A percentile compares a stretch with the other conserved stretches of the same genome.
Conservation (phyloP, 2,888 invertebrate genomes). For the Ornithoptera alexandrae region DNA sequence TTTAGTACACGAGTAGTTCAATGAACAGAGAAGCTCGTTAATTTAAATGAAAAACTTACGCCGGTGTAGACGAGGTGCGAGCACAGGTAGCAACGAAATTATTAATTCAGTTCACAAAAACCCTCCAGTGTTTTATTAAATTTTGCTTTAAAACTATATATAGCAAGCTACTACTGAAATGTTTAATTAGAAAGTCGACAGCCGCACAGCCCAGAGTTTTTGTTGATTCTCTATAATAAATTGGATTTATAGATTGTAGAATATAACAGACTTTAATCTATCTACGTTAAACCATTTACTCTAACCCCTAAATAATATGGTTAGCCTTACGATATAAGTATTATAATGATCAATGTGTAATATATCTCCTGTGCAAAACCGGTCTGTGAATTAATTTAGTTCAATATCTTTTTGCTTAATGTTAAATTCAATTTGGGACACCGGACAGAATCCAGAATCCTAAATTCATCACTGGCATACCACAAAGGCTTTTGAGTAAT, state of each 20-base stretch:
- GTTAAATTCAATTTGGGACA: background rate
- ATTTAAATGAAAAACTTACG: conserved; percentile 18
- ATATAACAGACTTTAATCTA: background rate
- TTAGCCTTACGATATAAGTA: background rate
- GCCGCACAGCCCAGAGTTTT: background rate
- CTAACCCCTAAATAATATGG: background rate
- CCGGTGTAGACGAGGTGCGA: conserved; percentile 4
- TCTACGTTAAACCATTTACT: background rate
- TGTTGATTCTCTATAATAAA: background rate
- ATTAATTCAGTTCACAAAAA: conserved; percentile 11
- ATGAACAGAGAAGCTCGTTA: conserved; percentile 14
- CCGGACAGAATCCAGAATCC: background rate
- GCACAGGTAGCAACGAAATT: conserved; percentile 8
- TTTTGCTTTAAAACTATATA: conserved; percentile 2
- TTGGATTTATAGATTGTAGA: too few species aligned
- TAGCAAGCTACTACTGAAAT: background rate
- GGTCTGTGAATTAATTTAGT: background rate
- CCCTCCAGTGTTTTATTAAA: conserved; percentile 1
- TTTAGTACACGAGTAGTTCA: conserved; percentile 7
- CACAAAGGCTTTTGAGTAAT: too few species aligned
- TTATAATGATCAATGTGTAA: too few species aligned
- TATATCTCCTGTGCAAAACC: background rate
- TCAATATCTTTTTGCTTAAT: background rate
- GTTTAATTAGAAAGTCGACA: background rate
- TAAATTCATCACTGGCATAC: background rate